Evolutionary conservation across 2,113 vertebrate species (phyloP).

Genomic region (Actenoides lindsayi): DNA sequence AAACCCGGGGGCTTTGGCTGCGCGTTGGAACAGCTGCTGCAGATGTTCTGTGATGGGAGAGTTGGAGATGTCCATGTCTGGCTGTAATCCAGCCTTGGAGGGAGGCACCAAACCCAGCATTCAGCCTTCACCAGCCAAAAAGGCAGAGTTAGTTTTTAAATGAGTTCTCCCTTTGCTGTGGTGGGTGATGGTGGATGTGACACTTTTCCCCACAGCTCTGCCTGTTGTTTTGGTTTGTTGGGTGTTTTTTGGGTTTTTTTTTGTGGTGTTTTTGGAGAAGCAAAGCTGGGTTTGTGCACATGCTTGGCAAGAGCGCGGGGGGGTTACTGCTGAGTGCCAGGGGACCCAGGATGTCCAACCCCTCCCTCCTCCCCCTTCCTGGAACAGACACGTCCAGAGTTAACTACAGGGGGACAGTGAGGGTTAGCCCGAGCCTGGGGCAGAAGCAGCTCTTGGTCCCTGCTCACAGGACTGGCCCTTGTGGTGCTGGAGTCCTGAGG

Average conservation of each 20-base stretch:
- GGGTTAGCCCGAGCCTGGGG: background rate
- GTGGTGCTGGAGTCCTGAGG: background rate
- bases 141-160: background rate
- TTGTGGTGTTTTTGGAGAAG: background rate
- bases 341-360: background rate
- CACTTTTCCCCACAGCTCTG: background rate
- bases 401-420: background rate
- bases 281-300: background rate
- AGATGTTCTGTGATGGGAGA: background rate
- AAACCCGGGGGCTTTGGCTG: background rate
- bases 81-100: background rate
- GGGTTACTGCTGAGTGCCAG: background rate
- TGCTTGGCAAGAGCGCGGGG: rapidly evolving
- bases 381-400: rapidly evolving
- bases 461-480: background rate
- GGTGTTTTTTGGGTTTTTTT: too few species aligned
- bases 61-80: too few species aligned
- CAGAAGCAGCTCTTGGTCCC: background rate
- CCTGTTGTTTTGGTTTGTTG: background rate
- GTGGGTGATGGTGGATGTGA: rapidly evolving
- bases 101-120: background rate
- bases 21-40: background rate
- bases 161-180: background rate
- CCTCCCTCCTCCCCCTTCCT: too few species aligned
- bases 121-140: background rate